Percentiles rank a stretch among this genome's conserved stretches.
Conservation (phyloP, 2,888 invertebrate genomes). For the Limenitis camilla region DNA sequence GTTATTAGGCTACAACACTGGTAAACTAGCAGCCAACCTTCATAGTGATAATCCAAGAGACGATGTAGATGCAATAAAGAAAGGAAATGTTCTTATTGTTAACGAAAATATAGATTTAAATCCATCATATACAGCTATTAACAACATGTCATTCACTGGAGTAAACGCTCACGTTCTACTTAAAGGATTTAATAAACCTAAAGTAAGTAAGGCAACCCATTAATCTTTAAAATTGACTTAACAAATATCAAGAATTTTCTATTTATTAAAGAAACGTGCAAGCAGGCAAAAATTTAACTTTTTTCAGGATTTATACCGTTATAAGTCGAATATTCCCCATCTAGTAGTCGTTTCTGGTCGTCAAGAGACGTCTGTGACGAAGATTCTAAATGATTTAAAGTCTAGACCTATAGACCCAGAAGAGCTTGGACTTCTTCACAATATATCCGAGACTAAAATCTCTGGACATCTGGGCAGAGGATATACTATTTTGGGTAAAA, state of each 20-base stretch:
- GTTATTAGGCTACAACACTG: conserved; percentile 68
- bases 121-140: conserved; percentile 59
- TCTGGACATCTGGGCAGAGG: no score
- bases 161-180: conserved; percentile 30
- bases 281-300: no score
- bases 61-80: conserved; percentile 63
- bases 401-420: background rate
- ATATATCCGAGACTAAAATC: no score
- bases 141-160: conserved; percentile 48
- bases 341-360: conserved; percentile 46
- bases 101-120: conserved; percentile 70
- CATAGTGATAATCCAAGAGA: conserved; percentile 76
- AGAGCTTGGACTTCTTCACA: background rate
- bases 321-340: conserved; percentile 41
- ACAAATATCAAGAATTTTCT: no score
- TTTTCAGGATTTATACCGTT: conserved; percentile 38
- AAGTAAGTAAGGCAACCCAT: no score
- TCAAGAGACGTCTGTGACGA: conserved; percentile 36
- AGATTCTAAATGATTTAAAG: background rate
- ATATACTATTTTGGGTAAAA: no score
- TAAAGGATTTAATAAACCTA: no score
- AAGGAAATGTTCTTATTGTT: conserved; percentile 73
- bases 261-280: no score
- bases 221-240: no score
- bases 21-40: conserved; percentile 81